Percentiles rank a stretch among this genome's conserved stretches.
phyloP scores from a whole-genome alignment of 2,113 vertebrate species.

The Nothobranchius kuhntae region DNA sequence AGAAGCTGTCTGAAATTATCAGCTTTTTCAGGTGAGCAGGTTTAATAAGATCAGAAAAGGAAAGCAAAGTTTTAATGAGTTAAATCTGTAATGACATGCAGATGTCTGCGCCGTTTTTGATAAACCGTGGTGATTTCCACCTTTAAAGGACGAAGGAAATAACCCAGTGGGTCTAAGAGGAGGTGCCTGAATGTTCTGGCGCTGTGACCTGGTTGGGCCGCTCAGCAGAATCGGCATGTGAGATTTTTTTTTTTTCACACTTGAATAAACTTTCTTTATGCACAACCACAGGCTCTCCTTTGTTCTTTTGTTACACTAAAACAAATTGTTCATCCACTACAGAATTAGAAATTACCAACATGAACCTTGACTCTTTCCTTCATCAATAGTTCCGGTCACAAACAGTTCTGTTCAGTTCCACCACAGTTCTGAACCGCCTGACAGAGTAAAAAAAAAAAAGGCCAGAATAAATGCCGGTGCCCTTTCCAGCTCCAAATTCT shows the following conservation, averaged over 20 bases:
- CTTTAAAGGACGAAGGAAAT: background rate
- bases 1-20: background rate
- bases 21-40: background rate
- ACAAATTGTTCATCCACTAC: background rate
- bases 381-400: constrained; percentile 13
- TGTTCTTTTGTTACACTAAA: background rate
- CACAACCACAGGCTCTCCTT: background rate
- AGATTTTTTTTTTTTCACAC: constrained; percentile 3
- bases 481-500: constrained; percentile 11
- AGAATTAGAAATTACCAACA: background rate
- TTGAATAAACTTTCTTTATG: background rate
- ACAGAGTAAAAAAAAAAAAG: too few relatives aligned
- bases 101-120: background rate
- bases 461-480: constrained; percentile 3
- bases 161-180: background rate
- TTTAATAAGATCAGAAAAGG: background rate
- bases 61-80: background rate
- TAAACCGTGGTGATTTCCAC: background rate
- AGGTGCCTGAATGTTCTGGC: background rate
- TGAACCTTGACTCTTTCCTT: background rate
- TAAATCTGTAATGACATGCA: background rate
- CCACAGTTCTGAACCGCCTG: constrained; percentile 10
- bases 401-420: constrained; percentile 29
- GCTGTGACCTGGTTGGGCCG: constrained; percentile 14
- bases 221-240: background rate